phyloP scores from a whole-genome alignment of 2,113 vertebrate genomes.

The Lepus timidus region DNA sequence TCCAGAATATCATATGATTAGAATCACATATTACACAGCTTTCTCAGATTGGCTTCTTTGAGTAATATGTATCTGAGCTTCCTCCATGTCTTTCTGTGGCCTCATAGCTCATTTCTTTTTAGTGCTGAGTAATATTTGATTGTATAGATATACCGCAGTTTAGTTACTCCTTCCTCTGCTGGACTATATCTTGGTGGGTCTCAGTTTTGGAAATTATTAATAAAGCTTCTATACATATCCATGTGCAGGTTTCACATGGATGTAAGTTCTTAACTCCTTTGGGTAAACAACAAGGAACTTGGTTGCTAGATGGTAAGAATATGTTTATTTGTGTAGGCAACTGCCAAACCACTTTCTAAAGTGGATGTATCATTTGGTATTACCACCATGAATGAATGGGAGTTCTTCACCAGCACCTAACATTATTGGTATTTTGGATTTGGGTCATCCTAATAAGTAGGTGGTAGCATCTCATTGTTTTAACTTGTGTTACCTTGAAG shows the following conservation, averaged over 20 bases:
- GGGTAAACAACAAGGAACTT: background rate
- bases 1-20: background rate
- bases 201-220: background rate
- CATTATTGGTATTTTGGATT: too few relatives aligned
- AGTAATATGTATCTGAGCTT: background rate
- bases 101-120: background rate
- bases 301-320: background rate
- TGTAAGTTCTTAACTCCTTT: background rate
- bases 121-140: background rate
- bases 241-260: background rate
- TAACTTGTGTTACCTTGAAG: background rate
- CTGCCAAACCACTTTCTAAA: background rate
- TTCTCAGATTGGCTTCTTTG: background rate
- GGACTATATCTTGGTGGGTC: background rate
- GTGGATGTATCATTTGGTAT: too few relatives aligned
- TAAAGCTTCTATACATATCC: background rate
- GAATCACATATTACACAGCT: too few relatives aligned
- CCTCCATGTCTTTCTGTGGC: background rate
- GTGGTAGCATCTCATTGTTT: background rate
- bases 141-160: background rate
- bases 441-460: too few relatives aligned
- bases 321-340: background rate
- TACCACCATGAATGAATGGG: background rate
- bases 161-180: background rate
- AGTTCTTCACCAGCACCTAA: background rate